Percentiles rank a stretch among this genome's conserved stretches.
Conservation (phyloP, 2,797 vertebrate species). For the Lutra lutra region DNA sequence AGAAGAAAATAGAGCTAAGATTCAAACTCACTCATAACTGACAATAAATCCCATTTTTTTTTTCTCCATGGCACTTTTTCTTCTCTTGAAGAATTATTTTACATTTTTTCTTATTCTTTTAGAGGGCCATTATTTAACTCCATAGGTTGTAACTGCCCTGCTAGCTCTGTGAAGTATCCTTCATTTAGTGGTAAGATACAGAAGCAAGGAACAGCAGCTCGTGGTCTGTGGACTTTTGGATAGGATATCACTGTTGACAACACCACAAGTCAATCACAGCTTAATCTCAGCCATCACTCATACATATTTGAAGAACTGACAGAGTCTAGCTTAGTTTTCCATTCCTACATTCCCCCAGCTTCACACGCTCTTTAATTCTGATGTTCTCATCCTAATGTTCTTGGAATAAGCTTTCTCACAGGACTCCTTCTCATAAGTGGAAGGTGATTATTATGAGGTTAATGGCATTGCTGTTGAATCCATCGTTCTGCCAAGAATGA, state of each 20-base stretch:
- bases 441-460: background rate
- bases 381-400: background rate
- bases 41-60: background rate
- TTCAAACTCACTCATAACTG: background rate
- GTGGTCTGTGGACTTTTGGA: background rate
- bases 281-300: background rate
- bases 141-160: background rate
- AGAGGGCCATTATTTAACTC: background rate
- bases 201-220: background rate
- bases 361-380: background rate
- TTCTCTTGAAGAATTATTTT: background rate
- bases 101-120: background rate
- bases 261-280: background rate
- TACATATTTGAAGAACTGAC: background rate
- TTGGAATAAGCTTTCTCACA: background rate
- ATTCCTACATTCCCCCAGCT: background rate
- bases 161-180: background rate
- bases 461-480: background rate
- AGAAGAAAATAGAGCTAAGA: background rate
- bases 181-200: background rate
- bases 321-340: background rate
- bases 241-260: background rate
- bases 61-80: background rate
- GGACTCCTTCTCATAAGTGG: background rate
- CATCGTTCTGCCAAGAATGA: background rate